A percentile compares a stretch with the other conserved stretches of the same genome.
Evolutionary conservation across 2,113 vertebrate genomes (phyloP).

Genomic region (Hydrochoerus hydrochaeris): DNA sequence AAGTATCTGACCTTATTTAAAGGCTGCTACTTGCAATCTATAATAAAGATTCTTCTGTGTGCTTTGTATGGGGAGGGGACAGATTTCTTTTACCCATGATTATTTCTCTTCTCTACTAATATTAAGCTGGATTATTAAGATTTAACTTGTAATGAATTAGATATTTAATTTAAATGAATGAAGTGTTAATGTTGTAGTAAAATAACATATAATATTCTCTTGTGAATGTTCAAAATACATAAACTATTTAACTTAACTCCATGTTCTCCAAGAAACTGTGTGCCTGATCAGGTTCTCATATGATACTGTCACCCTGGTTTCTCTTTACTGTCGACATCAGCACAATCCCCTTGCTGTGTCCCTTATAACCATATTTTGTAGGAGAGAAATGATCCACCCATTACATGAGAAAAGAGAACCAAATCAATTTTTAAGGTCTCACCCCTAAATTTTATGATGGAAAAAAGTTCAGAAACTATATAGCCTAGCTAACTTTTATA

Average conservation of each 20-base stretch:
- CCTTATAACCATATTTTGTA: neutral
- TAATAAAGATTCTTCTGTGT: neutral
- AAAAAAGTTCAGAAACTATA: neutral
- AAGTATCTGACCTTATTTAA: neutral
- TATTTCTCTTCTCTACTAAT: neutral
- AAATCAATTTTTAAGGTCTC: neutral
- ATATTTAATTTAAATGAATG: neutral
- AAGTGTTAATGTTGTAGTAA: conserved; percentile 5
- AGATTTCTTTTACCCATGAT: neutral
- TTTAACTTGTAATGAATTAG: neutral
- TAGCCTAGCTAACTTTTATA: neutral
- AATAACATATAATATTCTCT: neutral
- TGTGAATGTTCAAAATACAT: neutral
- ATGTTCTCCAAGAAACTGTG: neutral
- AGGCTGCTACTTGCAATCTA: neutral
- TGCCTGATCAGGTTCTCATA: neutral
- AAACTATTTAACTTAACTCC: neutral
- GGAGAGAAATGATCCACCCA: neutral
- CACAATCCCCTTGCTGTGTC: neutral
- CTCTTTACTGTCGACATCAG: neutral
- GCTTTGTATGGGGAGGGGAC: neutral
- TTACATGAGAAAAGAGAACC: neutral
- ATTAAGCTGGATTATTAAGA: neutral
- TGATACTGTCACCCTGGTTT: neutral
- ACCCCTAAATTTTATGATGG: neutral